Evolutionary conservation across 2,113 vertebrate species (phyloP).

Genomic region (Gyps fulvus): DNA sequence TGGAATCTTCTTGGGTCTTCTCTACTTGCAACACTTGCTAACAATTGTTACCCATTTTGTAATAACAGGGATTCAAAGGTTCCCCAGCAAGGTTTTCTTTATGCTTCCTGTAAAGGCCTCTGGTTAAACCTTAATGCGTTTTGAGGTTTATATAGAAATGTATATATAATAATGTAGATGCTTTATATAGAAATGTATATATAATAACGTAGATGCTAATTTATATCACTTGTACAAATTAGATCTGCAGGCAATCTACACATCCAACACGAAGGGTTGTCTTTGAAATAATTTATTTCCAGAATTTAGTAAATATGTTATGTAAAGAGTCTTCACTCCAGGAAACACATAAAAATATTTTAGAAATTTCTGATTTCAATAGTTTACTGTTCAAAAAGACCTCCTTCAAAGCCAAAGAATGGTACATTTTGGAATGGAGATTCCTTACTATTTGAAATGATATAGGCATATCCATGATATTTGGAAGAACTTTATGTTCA

Average conservation of each 20-base stretch:
- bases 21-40: not conserved
- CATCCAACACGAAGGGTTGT: not conserved
- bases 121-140: not conserved
- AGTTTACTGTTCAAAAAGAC: not conserved
- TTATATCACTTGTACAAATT: not conserved
- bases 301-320: not conserved
- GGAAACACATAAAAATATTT: not conserved
- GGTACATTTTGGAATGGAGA: not conserved
- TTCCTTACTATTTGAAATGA: not conserved
- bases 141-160: not conserved
- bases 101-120: not conserved
- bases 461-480: not conserved
- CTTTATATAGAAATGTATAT: not conserved
- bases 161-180: not conserved
- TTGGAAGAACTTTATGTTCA: not conserved
- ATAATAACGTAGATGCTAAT: not conserved
- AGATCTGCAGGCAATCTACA: not conserved
- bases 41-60: not conserved
- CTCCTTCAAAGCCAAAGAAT: not conserved
- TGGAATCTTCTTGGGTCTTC: not conserved
- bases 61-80: not conserved
- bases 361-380: not conserved
- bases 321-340: not conserved
- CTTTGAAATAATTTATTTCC: not conserved
- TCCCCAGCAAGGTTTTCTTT: not conserved